phyloP scores from a whole-genome alignment of 2,113 vertebrate genomes.

The Urocitellus parryii region DNA sequence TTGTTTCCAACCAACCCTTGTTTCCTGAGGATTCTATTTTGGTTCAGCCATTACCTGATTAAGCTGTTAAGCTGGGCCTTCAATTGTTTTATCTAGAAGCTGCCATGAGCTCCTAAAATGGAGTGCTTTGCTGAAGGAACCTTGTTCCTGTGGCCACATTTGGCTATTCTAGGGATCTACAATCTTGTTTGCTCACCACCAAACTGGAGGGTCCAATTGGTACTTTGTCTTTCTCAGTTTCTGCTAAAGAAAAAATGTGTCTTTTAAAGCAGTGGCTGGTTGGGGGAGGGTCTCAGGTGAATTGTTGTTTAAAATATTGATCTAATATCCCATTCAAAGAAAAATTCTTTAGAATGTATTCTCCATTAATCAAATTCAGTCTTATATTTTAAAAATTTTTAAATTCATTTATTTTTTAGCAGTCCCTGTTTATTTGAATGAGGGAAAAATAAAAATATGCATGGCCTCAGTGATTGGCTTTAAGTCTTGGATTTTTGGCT shows the following conservation, averaged over 20 bases:
- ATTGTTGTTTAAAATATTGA: not conserved
- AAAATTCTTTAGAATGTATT: not conserved
- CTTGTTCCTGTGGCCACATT: not conserved
- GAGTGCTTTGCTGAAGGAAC: not conserved
- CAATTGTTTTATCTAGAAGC: conserved; percentile 31
- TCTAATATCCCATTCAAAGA: not conserved
- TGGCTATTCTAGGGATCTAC: not conserved
- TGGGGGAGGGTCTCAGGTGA: not conserved
- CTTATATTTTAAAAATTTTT: too few species aligned
- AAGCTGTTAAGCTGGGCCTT: conserved; percentile 49
- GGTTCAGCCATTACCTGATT: conserved; percentile 62
- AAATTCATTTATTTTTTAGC: not conserved
- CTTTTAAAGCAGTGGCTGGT: not conserved
- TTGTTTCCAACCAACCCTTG: not conserved
- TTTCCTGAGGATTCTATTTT: conserved; percentile 76
- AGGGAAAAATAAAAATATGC: not conserved
- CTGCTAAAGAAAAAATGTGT: not conserved
- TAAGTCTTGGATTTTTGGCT: not conserved
- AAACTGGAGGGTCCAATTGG: not conserved
- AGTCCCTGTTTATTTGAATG: not conserved
- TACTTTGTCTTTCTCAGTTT: not conserved
- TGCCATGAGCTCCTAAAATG: not conserved
- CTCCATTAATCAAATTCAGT: not conserved
- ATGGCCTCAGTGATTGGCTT: not conserved
- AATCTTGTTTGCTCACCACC: not conserved